Conservation (phyloP, 2,113 vertebrate genomes). For the Heptranchias perlo region DNA sequence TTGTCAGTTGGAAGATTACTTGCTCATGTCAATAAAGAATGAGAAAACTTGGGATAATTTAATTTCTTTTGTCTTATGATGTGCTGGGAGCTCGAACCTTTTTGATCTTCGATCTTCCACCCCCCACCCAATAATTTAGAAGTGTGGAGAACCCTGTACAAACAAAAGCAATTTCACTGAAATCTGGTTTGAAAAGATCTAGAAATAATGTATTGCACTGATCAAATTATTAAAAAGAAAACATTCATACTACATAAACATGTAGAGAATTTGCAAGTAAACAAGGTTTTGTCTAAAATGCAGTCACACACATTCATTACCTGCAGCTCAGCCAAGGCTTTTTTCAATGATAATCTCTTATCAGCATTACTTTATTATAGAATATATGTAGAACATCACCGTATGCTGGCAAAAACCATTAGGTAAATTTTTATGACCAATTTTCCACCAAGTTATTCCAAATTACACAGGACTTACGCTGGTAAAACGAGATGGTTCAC, state of each 20-base stretch:
- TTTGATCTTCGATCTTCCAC: not conserved
- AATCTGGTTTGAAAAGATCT: not conserved
- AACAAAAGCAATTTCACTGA: not conserved
- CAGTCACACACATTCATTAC: not conserved
- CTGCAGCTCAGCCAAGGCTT: not conserved
- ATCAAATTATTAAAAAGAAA: not conserved
- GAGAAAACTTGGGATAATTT: not conserved
- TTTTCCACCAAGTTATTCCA: not conserved
- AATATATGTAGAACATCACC: not conserved
- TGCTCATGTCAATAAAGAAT: not conserved
- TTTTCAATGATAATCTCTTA: not conserved
- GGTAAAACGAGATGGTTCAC: not conserved
- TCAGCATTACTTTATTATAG: not conserved
- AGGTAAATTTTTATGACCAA: not conserved
- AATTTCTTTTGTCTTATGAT: not conserved
- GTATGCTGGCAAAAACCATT: not conserved
- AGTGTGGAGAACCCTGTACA: not conserved
- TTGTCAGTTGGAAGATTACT: not conserved
- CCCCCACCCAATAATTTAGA: not conserved
- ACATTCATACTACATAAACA: not conserved
- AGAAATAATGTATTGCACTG: not conserved
- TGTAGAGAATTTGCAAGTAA: not conserved
- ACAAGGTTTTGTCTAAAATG: not conserved
- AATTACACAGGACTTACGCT: not conserved
- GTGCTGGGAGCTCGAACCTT: not conserved